Evolutionary conservation across 2,888 invertebrate genomes (phyloP), one percentile per base, ranked within the genome.

Genomic region (Chymomyza caudatula): DNA sequence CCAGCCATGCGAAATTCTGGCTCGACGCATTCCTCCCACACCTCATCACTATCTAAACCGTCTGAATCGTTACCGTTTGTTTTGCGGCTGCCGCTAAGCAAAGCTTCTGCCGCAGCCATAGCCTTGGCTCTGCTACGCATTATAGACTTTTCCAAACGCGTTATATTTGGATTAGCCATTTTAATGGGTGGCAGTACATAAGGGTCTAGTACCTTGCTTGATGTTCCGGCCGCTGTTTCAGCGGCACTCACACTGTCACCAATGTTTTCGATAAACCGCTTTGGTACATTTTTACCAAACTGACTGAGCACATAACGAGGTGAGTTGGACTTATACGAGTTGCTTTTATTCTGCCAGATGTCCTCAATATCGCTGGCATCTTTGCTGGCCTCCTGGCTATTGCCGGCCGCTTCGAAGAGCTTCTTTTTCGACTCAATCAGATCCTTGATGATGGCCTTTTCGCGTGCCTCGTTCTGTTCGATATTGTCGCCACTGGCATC

Each of bases 321-420:
- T 4, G 88, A 86, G 58, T 80, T 74, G 2, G 88, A 76, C 61
- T 74, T 73, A 59, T 82, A 86, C 47, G 88, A 88, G 3, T 81
- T 80, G 49, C 77, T 81, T 25, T 85, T 85, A 61, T 78, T 76
- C 15, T 82, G 85, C 87, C 87, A 88, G 60, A 88, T 84, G 61
- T 82, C 78, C 8, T 86, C 87, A 43, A 88, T 86, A 29, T 79
- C 81, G 47, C 52, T 71, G 43, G 3, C 25, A 4, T 4, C 55
- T 67, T 4, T 68, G 53, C 2, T 19, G 61, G 8, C 19, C 8
- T 52, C 52, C 52, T 52, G 20, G 2, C 8, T 25, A 6, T 49
- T n/a, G n/a, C n/a, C n/a, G n/a, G n/a, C 60, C 2, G 54, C 60
- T 2, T 22, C 56, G 8, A 63, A 65, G 15, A 54, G 65, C 17